Conservation (phyloP, 1,140 invertebrate species). For the Propsilocerus akamusi region DNA sequence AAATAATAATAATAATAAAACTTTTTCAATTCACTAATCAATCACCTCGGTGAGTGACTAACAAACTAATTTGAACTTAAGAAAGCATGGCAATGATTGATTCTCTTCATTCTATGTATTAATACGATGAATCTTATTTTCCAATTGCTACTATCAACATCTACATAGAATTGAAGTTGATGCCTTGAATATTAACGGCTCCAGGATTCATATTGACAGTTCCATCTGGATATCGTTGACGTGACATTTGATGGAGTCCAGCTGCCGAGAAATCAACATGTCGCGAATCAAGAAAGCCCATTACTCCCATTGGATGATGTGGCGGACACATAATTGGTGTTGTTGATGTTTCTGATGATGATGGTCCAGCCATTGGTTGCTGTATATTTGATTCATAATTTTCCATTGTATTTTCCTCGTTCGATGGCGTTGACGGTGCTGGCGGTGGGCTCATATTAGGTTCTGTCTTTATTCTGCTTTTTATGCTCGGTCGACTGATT, state of each 20-base stretch:
- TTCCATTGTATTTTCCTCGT: slow-evolving; percentile 18
- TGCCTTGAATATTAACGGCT: slow-evolving; percentile 45
- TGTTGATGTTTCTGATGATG: slow-evolving; percentile 26
- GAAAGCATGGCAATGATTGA: not conserved
- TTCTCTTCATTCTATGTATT: not conserved
- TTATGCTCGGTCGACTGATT: slow-evolving; percentile 50
- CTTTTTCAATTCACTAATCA: not conserved
- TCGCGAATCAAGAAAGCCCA: slow-evolving; percentile 36
- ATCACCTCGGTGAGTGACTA: too few species aligned
- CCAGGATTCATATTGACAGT: slow-evolving; percentile 24
- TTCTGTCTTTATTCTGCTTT: slow-evolving; percentile 45
- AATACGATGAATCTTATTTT: not conserved
- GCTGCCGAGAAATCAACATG: slow-evolving; percentile 30
- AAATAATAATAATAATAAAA: not conserved
- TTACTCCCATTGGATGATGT: slow-evolving; percentile 29
- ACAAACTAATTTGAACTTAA: slow-evolving; percentile 1
- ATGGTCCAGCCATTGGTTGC: slow-evolving; percentile 30
- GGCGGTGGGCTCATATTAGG: slow-evolving; percentile 30
- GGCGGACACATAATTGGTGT: slow-evolving; percentile 26
- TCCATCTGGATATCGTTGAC: slow-evolving; percentile 28
- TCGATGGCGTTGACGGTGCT: slow-evolving; percentile 20
- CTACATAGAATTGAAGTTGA: slow-evolving; percentile 56
- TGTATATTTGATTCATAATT: slow-evolving; percentile 25
- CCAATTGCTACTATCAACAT: slow-evolving; percentile 8
- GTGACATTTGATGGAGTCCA: slow-evolving; percentile 25